Evolutionary conservation across 2,113 vertebrate species (phyloP), one percentile per base, ranked within the genome.

Genomic region (Pseudonaja textilis): DNA sequence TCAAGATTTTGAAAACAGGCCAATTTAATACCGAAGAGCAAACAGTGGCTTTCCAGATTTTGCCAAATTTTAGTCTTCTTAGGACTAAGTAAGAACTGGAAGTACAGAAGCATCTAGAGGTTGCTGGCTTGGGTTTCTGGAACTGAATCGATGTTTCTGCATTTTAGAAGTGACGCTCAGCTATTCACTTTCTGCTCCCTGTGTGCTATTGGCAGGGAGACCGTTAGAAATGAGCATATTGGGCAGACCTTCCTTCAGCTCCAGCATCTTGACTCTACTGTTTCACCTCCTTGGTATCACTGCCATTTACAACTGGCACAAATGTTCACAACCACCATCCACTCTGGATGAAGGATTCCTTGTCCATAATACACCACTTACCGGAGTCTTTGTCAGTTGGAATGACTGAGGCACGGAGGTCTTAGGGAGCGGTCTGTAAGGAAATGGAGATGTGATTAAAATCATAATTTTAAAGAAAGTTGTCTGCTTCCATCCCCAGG

Each of bases 151-250:
- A 25, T 16, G 2, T 11, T 25, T 45, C 81, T 81, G 81, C n/a
- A 56, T 64, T 90, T 45, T 10, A 8, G 88, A 89, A 64, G 4
- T 16, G 90, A 74, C 20, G n/a, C 42, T 2, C 0, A 29, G 0
- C n/a, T 0, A 0, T 0, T 0, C 54, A 26, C 7, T 1, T 47
- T 26, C 3, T 0, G 34, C n/a, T 29, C 0, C 4, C 20, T 0
- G 50, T 39, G 45, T 1, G 56, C 7, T 22, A 29, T 3, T 12
- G 20, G 0, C 25, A 69, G 57, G 59, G 6, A 9, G 45, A 50
- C 45, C 7, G 5, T 26, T 20, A 34, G 22, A 23, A 89, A 29
- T 22, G 25, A 61, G 59, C 26, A 90, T 20, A 2, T 20, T 4
- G 8, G 56, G 59, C 57, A 47, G 3, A 42, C 6, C 7, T 5